Evolutionary conservation across 2,113 vertebrate genomes (phyloP), one percentile per base, ranked within the genome.

Genomic region (Notarius quadriscutis): DNA sequence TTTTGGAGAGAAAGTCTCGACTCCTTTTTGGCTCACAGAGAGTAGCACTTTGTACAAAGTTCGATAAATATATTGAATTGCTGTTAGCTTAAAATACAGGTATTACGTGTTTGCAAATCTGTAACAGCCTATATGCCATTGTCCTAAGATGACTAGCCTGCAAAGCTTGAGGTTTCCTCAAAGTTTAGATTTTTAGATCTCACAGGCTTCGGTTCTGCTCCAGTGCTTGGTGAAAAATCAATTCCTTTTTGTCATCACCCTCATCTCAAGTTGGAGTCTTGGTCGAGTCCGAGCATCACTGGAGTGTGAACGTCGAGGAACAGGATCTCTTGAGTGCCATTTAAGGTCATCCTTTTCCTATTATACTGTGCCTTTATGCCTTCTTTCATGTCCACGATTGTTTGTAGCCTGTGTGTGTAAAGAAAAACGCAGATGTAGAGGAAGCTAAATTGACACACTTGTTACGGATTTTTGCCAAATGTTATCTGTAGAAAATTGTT

Each of bases 31-130:
- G 20, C 11, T 84, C 67, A 58, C 53, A 51, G 74, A 48, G 27
- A 27, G 63, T 86, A 86, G 77, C 85, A 80, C 77, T 86, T 86
- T 81, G 63, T 81, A 80, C 48, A 80, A 50, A n/a, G 25, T 41
- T 58, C 27, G 58, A 5, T 80, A 57, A 80, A 86, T 57, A 58
- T 48, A 6, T 30, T n/a, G 15, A 27, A 50, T 81, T 8, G 58
- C 77, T 55, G 55, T 51, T 18, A 53, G 48, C 60, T 67, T 30
- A 55, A 80, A 57, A 18, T 41, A 20, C 4, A 22, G 84, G 25
- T 62, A 51, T 85, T 78, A 85, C 78, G 34, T 81, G 20, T 25
- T 27, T 69, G 30, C 48, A 67, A 17, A 55, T 79, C 12, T 50
- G 27, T 62, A 27, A 48, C 58, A 10, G 74, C 10, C 2, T 25